Evolutionary conservation across 2,888 invertebrate species (phyloP).

Genomic region (Latrodectus hesperus): DNA sequence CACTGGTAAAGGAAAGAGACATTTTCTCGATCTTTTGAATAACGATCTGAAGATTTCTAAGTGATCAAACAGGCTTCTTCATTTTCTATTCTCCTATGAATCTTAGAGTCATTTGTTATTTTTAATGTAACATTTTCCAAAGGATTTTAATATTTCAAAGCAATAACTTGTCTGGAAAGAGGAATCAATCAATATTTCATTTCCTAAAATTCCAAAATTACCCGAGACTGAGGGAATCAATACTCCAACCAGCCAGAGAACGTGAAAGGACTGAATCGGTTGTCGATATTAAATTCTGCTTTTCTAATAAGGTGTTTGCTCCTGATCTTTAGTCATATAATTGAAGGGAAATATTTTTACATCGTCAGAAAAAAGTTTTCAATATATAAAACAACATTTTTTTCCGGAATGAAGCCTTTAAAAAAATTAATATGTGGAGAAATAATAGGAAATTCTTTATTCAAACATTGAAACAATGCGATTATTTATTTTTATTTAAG

Average conservation of each 20-base stretch:
- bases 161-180: not conserved
- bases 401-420: no score
- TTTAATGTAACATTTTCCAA: not conserved
- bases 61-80: not conserved
- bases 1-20: no score
- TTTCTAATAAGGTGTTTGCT: constrained; percentile 20
- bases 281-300: constrained; percentile 42
- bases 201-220: constrained; percentile 31
- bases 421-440: no score
- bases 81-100: not conserved
- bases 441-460: no score
- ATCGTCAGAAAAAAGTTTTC: not conserved
- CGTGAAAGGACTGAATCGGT: constrained; percentile 20
- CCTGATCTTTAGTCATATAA: constrained; percentile 7
- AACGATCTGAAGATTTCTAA: not conserved
- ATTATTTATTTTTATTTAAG: no score
- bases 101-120: no score
- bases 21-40: no score
- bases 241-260: not conserved
- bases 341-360: constrained; percentile 22
- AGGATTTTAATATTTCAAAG: constrained; percentile 17
- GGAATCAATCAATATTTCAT: constrained; percentile 46
- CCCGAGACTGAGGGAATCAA: constrained; percentile 33
- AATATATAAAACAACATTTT: no score
- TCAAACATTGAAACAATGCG: no score